Evolutionary conservation across 2,797 vertebrate species (phyloP).

Genomic region (Melanotaenia parkinsoni): DNA sequence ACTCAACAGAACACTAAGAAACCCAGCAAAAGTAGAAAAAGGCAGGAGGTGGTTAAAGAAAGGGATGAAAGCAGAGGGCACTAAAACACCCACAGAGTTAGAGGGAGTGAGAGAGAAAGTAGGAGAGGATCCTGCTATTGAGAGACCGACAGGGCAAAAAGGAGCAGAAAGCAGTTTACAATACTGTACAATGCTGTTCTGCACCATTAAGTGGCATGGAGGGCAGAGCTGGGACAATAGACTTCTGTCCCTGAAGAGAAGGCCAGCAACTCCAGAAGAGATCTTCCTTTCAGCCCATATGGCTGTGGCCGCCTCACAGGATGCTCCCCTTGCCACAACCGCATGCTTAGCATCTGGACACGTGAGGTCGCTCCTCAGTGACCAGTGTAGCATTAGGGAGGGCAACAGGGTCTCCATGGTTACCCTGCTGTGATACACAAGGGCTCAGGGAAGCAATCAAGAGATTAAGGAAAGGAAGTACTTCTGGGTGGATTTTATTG

Average conservation of each 20-base stretch:
- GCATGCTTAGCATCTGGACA: conserved; percentile 89
- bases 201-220: conserved; percentile 83
- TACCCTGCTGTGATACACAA: conserved; percentile 63
- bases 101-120: conserved; percentile 74
- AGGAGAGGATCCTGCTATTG: conserved; percentile 79
- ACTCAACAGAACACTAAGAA: conserved; percentile 82
- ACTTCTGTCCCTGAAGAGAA: conserved; percentile 74
- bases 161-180: conserved; percentile 84
- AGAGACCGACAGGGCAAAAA: conserved; percentile 73
- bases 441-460: conserved; percentile 65
- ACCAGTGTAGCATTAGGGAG: conserved; percentile 62
- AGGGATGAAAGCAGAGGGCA: conserved; percentile 82
- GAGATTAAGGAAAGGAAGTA: conserved; percentile 80
- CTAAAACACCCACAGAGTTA: conserved; percentile 86
- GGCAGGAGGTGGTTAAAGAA: conserved; percentile 76
- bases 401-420: conserved; percentile 72
- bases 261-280: conserved; percentile 73
- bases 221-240: conserved; percentile 78
- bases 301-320: conserved; percentile 76
- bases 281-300: conserved; percentile 85
- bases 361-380: conserved; percentile 71
- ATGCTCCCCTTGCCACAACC: conserved; percentile 68
- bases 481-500: conserved; percentile 69
- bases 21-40: conserved; percentile 78
- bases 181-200: conserved; percentile 88